These are phyloP conservation scores for Characodon lateralis DNA, from an alignment of 2,797 vertebrate genomes.

Conservation along the genomic window DNA sequence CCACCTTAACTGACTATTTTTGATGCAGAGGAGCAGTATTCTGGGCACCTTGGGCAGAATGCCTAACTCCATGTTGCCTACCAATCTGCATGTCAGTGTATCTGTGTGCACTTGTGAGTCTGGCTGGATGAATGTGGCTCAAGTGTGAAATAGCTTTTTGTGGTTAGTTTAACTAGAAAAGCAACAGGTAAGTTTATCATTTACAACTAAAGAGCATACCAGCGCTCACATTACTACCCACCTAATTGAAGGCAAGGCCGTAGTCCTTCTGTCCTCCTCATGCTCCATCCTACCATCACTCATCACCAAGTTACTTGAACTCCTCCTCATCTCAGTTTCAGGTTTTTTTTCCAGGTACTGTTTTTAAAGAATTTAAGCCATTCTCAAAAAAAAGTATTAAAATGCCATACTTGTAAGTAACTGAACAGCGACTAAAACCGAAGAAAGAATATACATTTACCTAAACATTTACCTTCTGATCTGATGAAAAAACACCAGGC, in stretches of 20 bases:
- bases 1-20: no score
- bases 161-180: neutral
- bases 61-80: neutral
- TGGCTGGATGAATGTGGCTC: neutral
- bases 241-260: no score
- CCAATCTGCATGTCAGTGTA: neutral
- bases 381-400: neutral
- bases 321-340: slow-evolving; percentile 2
- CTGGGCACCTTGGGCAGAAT: no score
- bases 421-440: neutral
- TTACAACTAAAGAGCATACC: no score
- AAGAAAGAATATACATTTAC: neutral
- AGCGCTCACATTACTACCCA: no score
- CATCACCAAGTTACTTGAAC: neutral
- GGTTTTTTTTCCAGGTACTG: neutral
- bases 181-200: neutral
- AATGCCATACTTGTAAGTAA: neutral
- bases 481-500: slow-evolving; percentile 8
- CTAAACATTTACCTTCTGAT: neutral
- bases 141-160: neutral
- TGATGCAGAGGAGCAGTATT: no score
- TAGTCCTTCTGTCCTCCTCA: no score
- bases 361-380: neutral
- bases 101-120: neutral
- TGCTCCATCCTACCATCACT: no score